Conservation (phyloP, 2,888 invertebrate species). For the Temnothorax ravouxi region DNA sequence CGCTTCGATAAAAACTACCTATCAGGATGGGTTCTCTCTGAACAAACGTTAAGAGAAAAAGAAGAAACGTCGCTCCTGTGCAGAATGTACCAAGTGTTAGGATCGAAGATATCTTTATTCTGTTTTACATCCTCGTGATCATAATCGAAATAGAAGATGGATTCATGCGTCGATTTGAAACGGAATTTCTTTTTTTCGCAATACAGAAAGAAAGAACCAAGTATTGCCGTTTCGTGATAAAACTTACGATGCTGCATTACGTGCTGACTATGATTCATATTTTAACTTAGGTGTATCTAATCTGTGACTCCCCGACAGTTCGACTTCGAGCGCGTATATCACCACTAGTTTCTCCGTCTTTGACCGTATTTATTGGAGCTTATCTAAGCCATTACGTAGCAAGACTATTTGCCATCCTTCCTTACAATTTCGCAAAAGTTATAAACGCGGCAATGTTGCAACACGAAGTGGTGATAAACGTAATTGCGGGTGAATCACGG, state of each 20-base stretch:
- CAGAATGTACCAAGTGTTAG: not conserved
- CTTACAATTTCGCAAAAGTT: not conserved
- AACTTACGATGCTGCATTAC: constrained; percentile 38
- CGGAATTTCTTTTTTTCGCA: constrained; percentile 9
- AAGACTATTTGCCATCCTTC: not conserved
- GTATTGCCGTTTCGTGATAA: not conserved
- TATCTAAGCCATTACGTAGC: constrained; percentile 16
- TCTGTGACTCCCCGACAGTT: constrained; percentile 35
- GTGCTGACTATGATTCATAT: constrained; percentile 38
- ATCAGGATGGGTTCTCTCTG: constrained; percentile 11
- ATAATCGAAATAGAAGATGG: constrained; percentile 15
- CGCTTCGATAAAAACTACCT: constrained; percentile 17
- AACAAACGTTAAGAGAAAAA: constrained; percentile 16
- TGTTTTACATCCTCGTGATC: constrained; percentile 1
- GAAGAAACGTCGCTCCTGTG: not conserved
- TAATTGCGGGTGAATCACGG: constrained; percentile 31
- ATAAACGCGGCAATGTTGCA: not conserved
- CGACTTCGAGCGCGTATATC: constrained; percentile 11
- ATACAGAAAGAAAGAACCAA: constrained; percentile 31
- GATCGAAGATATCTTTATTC: constrained; percentile 25
- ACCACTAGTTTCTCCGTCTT: not conserved
- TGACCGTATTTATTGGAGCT: constrained; percentile 12
- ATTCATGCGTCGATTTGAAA: not conserved
- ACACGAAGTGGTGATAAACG: constrained; percentile 17
- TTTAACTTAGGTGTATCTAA: constrained; percentile 45